phyloP scores from a whole-genome alignment of 2,888 invertebrate genomes.

The Ectobius pallidus region DNA sequence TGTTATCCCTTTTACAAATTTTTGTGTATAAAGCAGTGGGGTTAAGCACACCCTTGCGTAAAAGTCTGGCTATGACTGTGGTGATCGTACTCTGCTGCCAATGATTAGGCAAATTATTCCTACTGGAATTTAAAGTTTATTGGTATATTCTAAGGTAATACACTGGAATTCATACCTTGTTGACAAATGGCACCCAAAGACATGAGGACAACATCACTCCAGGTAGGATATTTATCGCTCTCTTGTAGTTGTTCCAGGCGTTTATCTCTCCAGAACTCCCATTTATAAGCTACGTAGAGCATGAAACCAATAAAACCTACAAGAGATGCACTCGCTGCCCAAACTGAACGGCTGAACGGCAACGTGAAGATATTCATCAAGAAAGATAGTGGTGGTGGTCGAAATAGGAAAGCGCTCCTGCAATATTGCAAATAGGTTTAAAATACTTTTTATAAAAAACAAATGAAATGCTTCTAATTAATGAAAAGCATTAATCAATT shows the following conservation, averaged over 20 bases:
- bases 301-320: slow-evolving; percentile 23
- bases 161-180: slow-evolving; percentile 34
- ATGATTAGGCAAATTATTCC: too few species aligned
- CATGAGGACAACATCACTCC: slow-evolving; percentile 39
- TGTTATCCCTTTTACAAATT: too few species aligned
- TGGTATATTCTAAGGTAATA: too few species aligned
- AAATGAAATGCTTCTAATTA: too few species aligned
- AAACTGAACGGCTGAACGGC: slow-evolving; percentile 38
- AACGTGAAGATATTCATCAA: slow-evolving; percentile 40
- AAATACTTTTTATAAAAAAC: too few species aligned
- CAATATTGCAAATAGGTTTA: too few species aligned
- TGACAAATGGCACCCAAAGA: slow-evolving; percentile 41
- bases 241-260: background rate
- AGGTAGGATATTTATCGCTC: slow-evolving; percentile 18
- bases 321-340: slow-evolving; percentile 32
- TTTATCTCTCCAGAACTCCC: slow-evolving; percentile 17
- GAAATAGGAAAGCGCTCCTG: slow-evolving; percentile 38
- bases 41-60: too few species aligned
- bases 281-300: slow-evolving; percentile 19
- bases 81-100: too few species aligned
- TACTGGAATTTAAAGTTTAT: too few species aligned
- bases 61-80: too few species aligned
- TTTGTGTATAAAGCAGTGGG: too few species aligned
- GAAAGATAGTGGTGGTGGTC: slow-evolving; percentile 40
- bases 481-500: too few species aligned